phyloP scores from a whole-genome alignment of 2,113 vertebrate species.

The Oreochromis tanganicae region DNA sequence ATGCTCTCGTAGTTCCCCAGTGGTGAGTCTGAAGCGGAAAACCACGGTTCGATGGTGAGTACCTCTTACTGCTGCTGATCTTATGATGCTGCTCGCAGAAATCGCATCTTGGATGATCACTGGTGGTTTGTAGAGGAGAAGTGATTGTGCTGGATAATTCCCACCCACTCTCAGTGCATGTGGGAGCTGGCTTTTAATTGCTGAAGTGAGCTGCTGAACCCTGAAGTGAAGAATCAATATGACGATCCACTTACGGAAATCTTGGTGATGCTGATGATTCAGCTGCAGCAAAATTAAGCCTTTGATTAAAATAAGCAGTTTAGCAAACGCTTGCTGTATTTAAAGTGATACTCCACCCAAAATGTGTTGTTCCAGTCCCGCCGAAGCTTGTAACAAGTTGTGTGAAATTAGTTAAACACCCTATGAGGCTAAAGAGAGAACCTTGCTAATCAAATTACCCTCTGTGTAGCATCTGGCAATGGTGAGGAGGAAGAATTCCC shows the following conservation, averaged over 20 bases:
- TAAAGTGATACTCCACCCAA: background rate
- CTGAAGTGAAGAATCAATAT: background rate
- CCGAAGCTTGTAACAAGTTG: background rate
- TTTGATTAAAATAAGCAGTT: background rate
- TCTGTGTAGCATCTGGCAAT: background rate
- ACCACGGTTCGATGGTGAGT: slow-evolving; percentile 18
- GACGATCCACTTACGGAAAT: background rate
- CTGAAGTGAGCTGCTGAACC: background rate
- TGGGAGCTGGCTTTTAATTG: background rate
- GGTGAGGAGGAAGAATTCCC: background rate
- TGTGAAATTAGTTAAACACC: background rate
- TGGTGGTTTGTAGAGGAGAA: background rate
- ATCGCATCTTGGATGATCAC: background rate
- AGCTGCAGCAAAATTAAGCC: background rate
- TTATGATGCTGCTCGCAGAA: background rate
- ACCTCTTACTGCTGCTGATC: background rate
- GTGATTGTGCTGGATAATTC: background rate
- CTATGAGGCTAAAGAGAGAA: background rate
- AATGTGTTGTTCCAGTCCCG: background rate
- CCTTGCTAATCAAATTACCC: background rate
- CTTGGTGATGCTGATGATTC: background rate
- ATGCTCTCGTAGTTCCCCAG: slow-evolving; percentile 15
- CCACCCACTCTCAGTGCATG: background rate
- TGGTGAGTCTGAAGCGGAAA: background rate
- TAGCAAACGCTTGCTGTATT: background rate